phyloP scores from a whole-genome alignment of 2,113 vertebrate genomes.

The Menura novaehollandiae region DNA sequence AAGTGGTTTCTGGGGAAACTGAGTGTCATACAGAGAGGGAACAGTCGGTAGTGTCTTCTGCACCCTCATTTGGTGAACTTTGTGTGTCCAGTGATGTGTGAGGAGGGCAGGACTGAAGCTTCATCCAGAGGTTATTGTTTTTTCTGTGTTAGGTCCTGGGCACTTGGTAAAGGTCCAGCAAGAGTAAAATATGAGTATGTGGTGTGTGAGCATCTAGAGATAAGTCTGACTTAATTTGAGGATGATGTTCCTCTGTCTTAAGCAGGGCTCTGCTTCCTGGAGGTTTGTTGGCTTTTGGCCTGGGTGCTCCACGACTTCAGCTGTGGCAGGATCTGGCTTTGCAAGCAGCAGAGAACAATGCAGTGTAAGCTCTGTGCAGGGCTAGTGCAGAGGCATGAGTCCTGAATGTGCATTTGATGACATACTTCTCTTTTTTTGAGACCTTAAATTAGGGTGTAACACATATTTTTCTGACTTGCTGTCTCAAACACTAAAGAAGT shows the following conservation, averaged over 20 bases:
- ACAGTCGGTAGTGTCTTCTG: not conserved
- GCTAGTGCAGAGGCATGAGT: not conserved
- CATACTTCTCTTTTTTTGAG: not conserved
- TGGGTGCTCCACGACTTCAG: not conserved
- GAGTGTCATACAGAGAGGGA: not conserved
- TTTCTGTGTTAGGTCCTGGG: not conserved
- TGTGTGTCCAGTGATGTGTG: not conserved
- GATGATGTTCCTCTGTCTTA: not conserved
- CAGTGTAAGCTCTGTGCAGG: not conserved
- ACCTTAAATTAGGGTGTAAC: not conserved
- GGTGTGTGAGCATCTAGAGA: not conserved
- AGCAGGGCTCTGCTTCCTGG: not conserved
- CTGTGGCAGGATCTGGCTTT: not conserved
- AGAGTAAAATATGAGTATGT: not conserved
- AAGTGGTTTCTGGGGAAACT: not conserved
- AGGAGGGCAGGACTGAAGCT: not conserved
- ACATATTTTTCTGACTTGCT: not conserved
- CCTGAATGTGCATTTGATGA: not conserved
- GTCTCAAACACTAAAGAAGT: not conserved
- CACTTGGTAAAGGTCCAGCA: not conserved
- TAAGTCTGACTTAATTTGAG: not conserved
- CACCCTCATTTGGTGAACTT: fast-evolving
- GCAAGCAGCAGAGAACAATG: not conserved
- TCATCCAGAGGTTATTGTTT: not conserved
- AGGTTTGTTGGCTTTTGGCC: not conserved